Conservation (phyloP, 2,888 invertebrate species). For the Cepaea hortensis region DNA sequence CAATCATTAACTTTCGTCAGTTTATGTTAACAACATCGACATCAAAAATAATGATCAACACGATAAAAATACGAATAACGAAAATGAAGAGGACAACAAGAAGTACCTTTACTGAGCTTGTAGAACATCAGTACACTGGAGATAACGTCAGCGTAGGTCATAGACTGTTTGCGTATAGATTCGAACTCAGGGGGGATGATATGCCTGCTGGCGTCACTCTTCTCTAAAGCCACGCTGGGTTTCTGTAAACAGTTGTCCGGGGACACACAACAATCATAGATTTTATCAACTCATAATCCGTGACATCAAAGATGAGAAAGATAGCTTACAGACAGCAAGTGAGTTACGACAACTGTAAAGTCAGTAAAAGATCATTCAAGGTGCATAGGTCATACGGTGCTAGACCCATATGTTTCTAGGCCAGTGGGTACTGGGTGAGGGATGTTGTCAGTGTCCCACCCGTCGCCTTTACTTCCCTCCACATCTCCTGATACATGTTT, state of each 20-base stretch:
- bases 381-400: too few species aligned
- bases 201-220: neutral
- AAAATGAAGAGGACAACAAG: neutral
- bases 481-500: too few species aligned
- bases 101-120: conserved; percentile 10
- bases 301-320: too few species aligned
- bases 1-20: too few species aligned
- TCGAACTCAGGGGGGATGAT: conserved; percentile 30
- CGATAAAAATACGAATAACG: neutral
- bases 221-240: neutral
- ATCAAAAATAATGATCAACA: neutral
- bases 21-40: too few species aligned
- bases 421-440: too few species aligned
- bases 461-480: too few species aligned
- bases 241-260: neutral
- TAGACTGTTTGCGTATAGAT: neutral
- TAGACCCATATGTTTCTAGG: too few species aligned
- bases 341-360: too few species aligned
- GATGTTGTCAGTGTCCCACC: too few species aligned
- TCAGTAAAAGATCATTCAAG: too few species aligned
- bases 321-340: neutral
- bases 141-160: conserved; percentile 26
- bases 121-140: conserved; percentile 16
- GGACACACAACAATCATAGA: neutral
- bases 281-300: too few species aligned